These are phyloP conservation scores for Entelurus aequoreus DNA, from an alignment of 2,113 vertebrate genomes.

Conservation along the genomic window DNA sequence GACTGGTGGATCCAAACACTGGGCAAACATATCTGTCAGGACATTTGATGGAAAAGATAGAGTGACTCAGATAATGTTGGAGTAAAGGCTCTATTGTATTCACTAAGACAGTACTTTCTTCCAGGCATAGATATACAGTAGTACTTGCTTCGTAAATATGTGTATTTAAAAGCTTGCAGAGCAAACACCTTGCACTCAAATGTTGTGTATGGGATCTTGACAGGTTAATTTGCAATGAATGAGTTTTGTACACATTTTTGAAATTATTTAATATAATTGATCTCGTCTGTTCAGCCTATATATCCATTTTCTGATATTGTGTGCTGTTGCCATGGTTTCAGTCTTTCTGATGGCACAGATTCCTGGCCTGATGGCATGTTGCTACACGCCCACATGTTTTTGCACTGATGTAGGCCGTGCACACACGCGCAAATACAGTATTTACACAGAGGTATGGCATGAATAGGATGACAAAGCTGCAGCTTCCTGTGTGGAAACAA, in stretches of 20 bases:
- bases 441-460: slow-evolving; percentile 6
- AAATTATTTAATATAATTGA: too few relatives aligned
- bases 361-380: slow-evolving; percentile 40
- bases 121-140: neutral
- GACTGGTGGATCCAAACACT: slow-evolving; percentile 2
- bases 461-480: slow-evolving; percentile 52
- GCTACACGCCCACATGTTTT: slow-evolving; percentile 50
- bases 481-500: slow-evolving; percentile 60
- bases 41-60: slow-evolving; percentile 33
- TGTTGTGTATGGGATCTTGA: neutral
- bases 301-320: slow-evolving; percentile 34
- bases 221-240: neutral
- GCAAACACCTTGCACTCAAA: neutral
- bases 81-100: slow-evolving; percentile 28
- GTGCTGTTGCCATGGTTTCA: slow-evolving; percentile 61
- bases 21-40: slow-evolving; percentile 26
- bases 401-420: slow-evolving; percentile 18
- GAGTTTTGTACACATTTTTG: too few relatives aligned
- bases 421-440: slow-evolving; percentile 1
- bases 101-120: slow-evolving; percentile 11
- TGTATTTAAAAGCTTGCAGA: neutral
- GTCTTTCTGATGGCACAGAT: slow-evolving; percentile 50
- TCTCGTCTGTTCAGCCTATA: slow-evolving; percentile 18
- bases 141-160: neutral
- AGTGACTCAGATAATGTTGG: slow-evolving; percentile 30